Conservation (phyloP, 2,113 vertebrate species). For the Phylloscopus trochilus region DNA sequence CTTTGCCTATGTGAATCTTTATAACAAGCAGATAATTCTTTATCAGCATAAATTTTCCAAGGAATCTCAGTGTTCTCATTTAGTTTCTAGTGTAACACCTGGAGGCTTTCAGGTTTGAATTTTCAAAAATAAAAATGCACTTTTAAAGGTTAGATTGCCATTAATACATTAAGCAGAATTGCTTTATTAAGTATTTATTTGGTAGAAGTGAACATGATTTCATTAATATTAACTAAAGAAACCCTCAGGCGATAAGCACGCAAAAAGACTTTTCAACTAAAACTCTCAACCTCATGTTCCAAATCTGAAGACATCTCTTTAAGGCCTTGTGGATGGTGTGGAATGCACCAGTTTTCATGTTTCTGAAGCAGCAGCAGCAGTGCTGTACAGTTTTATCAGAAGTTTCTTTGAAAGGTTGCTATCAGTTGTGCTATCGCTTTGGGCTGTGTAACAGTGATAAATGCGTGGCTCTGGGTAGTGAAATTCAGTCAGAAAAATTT, state of each 20-base stretch:
- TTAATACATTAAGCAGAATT: neutral
- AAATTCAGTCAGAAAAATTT: neutral
- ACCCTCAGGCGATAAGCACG: neutral
- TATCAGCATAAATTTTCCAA: neutral
- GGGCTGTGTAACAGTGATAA: neutral
- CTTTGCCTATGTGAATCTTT: neutral
- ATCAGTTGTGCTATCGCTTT: neutral
- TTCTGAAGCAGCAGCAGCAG: neutral
- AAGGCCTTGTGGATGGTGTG: neutral
- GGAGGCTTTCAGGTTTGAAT: neutral
- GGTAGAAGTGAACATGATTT: neutral
- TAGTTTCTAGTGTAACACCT: neutral
- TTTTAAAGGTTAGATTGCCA: neutral
- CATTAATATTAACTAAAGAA: slow-evolving; percentile 2
- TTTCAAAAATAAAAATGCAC: neutral
- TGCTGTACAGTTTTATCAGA: neutral
- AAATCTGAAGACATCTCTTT: neutral
- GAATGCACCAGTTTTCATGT: neutral
- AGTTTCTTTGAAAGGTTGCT: neutral
- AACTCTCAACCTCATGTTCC: neutral
- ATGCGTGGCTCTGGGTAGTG: neutral
- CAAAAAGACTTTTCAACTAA: neutral
- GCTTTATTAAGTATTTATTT: slow-evolving; percentile 4
- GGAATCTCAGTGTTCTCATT: neutral
- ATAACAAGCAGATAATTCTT: neutral